Percentiles rank a stretch among this genome's conserved stretches.
These are phyloP conservation scores for Ostrea edulis DNA, from an alignment of 1,140 invertebrate species.

Conservation along the genomic window DNA sequence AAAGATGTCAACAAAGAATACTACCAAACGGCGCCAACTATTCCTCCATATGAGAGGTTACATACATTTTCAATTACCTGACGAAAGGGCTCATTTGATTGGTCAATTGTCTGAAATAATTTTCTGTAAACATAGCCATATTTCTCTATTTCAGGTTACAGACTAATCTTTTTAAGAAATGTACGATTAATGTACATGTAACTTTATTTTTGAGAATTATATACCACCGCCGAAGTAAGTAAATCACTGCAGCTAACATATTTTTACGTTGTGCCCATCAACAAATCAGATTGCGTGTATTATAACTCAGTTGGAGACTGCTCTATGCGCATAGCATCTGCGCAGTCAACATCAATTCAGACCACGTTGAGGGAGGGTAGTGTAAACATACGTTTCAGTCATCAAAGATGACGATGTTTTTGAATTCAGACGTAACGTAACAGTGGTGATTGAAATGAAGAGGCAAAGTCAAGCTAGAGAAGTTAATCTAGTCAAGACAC, in stretches of 20 bases:
- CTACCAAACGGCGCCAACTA: conserved; percentile 54
- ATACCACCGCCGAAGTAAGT: not conserved
- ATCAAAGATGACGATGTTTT: conserved; percentile 14
- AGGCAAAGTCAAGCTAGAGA: not conserved
- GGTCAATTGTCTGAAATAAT: conserved; percentile 36
- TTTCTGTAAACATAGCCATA: conserved; percentile 4
- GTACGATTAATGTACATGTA: too few relatives aligned
- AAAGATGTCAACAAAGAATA: conserved; percentile 31
- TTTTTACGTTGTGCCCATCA: not conserved
- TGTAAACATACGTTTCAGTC: conserved; percentile 33
- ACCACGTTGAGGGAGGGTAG: conserved; percentile 42
- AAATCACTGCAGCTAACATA: not conserved
- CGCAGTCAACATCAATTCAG: conserved; percentile 5
- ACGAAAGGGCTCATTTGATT: conserved; percentile 42
- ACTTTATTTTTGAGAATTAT: not conserved
- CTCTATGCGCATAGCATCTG: conserved; percentile 37
- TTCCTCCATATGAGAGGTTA: conserved; percentile 53
- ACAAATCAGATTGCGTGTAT: not conserved
- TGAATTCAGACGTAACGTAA: conserved; percentile 18
- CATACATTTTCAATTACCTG: conserved; percentile 10
- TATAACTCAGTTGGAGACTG: not conserved
- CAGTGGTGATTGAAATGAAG: conserved; percentile 1
- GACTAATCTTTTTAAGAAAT: not conserved
- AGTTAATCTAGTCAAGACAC: not conserved
- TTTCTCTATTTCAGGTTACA: not conserved